Evolutionary conservation across 2,797 vertebrate genomes (phyloP).

Genomic region (Artibeus lituratus): DNA sequence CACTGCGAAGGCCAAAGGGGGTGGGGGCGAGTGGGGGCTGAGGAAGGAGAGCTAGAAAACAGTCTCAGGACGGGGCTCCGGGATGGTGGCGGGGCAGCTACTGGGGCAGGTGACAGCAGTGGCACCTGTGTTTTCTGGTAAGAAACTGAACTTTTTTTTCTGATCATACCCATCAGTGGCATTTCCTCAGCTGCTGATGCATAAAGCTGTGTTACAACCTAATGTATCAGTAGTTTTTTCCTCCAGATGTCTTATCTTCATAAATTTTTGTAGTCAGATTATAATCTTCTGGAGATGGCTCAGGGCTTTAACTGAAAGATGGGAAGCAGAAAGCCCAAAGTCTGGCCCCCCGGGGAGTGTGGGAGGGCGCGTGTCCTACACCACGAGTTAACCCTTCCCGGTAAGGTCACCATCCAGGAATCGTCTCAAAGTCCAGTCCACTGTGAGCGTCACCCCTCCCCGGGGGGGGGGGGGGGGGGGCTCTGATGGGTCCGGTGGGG

Average conservation of each 20-base stretch:
- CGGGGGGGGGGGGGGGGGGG: too few relatives aligned
- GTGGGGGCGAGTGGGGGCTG: rapidly evolving
- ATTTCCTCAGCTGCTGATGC: neutral
- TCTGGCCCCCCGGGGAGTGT: neutral
- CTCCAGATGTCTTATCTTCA: neutral
- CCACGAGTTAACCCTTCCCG: neutral
- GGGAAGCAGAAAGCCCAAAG: neutral
- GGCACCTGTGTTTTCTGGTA: neutral
- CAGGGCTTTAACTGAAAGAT: neutral
- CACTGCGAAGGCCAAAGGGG: rapidly evolving
- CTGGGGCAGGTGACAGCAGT: neutral
- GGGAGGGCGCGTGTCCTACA: neutral
- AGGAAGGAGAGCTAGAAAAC: neutral
- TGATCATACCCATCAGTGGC: neutral
- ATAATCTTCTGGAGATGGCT: neutral
- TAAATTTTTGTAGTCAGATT: neutral
- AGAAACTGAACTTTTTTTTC: neutral
- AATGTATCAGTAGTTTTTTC: neutral
- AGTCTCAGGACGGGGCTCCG: neutral
- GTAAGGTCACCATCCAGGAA: neutral
- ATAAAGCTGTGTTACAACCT: neutral
- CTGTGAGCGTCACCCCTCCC: too few relatives aligned
- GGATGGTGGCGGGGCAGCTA: neutral
- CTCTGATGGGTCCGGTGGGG: neutral
- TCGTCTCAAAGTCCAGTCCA: neutral